These are phyloP conservation scores for Gadopsis bispinosus DNA, from an alignment of 2,797 vertebrate genomes.

Conservation along the genomic window DNA sequence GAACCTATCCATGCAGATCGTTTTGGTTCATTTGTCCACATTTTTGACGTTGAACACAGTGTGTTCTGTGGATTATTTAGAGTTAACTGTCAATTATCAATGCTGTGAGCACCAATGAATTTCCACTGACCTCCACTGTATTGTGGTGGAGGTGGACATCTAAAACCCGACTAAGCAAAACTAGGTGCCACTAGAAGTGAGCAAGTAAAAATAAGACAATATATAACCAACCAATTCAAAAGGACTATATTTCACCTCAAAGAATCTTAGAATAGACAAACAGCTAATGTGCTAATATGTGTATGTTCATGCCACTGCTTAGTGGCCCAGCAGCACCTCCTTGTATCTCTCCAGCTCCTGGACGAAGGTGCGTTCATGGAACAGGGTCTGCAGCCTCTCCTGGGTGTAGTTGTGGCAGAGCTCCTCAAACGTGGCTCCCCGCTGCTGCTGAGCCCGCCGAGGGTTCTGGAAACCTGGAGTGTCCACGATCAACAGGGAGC, in stretches of 20 bases:
- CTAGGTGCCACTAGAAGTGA: not conserved
- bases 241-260: not conserved
- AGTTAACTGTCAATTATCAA: not conserved
- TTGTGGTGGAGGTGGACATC: fast-evolving
- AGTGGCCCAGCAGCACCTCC: slow-evolving; percentile 86
- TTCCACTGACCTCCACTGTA: not conserved
- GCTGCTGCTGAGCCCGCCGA: slow-evolving; percentile 86
- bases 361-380: slow-evolving; percentile 93
- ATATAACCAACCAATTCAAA: not conserved
- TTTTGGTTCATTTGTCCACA: not conserved
- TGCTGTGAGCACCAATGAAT: not conserved
- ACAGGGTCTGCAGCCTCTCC: slow-evolving; percentile 95
- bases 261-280: not conserved
- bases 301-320: not conserved
- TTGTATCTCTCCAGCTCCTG: slow-evolving; percentile 95
- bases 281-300: slow-evolving; percentile 5
- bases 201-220: not conserved
- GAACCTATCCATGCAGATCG: not conserved
- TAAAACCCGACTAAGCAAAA: not conserved
- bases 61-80: not conserved
- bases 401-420: slow-evolving; percentile 98
- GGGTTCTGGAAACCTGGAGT: slow-evolving; percentile 98
- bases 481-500: slow-evolving; percentile 95
- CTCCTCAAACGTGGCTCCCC: slow-evolving; percentile 95
- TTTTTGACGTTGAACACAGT: not conserved